Percentiles rank a stretch among this genome's conserved stretches.
Evolutionary conservation across 2,113 vertebrate genomes (phyloP).

Genomic region (Coryphaenoides rupestris): DNA sequence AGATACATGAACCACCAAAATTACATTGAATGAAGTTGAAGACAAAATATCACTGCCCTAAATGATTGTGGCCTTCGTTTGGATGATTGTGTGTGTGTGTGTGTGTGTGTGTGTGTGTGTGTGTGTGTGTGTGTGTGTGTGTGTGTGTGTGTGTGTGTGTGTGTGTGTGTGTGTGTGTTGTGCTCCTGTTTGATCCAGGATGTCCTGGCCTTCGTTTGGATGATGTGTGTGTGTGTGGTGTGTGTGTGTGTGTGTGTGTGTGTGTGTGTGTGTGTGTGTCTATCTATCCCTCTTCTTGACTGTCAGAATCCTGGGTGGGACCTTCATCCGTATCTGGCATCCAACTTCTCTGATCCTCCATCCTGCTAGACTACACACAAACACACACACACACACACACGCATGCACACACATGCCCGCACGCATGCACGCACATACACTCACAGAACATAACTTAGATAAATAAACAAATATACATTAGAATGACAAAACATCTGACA

Average conservation of each 20-base stretch:
- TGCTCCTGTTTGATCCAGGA: too few relatives aligned
- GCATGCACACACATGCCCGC: too few relatives aligned
- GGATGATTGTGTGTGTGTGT: neutral
- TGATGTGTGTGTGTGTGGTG: too few relatives aligned
- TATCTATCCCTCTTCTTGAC: neutral
- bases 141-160: neutral
- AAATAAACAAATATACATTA: neutral
- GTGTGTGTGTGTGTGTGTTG: neutral
- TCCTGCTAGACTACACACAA: constrained; percentile 1
- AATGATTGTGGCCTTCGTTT: neutral
- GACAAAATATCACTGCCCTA: too few relatives aligned
- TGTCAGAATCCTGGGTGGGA: neutral
- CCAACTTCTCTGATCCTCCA: neutral
- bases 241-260: neutral
- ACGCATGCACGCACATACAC: too few relatives aligned
- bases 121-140: neutral
- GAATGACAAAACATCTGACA: too few relatives aligned
- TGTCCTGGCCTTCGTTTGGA: too few relatives aligned
- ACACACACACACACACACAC: neutral
- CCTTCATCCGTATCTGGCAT: neutral
- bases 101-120: neutral
- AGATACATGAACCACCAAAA: too few relatives aligned
- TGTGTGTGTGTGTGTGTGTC: constrained; percentile 1
- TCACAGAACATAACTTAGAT: neutral
- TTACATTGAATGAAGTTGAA: too few relatives aligned